These are phyloP conservation scores for Pelobates cultripes DNA, from an alignment of 2,797 vertebrate species.

Conservation along the genomic window DNA sequence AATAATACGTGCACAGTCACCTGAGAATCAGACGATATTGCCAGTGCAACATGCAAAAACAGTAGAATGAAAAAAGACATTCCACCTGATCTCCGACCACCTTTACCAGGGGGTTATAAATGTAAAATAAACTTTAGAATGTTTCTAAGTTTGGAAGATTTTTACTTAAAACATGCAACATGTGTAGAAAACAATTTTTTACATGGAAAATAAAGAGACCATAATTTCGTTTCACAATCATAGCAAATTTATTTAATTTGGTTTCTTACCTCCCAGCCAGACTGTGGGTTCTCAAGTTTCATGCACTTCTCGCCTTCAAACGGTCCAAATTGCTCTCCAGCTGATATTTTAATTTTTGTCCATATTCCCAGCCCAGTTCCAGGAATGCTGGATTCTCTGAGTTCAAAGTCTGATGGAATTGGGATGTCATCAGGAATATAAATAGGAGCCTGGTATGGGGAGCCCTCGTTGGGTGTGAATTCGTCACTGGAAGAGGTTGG, in stretches of 20 bases:
- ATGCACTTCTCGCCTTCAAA: constrained; percentile 83
- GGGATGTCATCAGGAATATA: constrained; percentile 83
- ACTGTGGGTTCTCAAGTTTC: constrained; percentile 77
- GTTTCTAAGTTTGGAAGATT: no score
- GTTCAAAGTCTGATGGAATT: constrained; percentile 88
- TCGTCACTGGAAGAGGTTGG: constrained; percentile 82
- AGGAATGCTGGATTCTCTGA: constrained; percentile 83
- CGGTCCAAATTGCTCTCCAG: constrained; percentile 90
- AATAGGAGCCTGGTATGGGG: constrained; percentile 80
- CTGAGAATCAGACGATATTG: constrained; percentile 2
- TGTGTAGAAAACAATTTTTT: no score
- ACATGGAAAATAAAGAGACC: no score
- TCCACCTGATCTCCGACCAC: no score
- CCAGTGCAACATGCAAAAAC: not conserved
- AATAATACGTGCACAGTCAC: not conserved
- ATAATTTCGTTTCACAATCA: no score
- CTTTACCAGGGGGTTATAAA: no score
- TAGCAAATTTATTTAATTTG: no score
- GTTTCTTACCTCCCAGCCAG: constrained; percentile 91
- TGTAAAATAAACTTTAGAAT: no score
- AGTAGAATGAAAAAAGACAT: no score
- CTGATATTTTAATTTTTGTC: constrained; percentile 86
- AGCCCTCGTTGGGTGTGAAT: constrained; percentile 78
- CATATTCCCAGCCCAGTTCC: constrained; percentile 88
- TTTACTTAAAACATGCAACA: no score